Percentiles rank a stretch among this genome's conserved stretches.
phyloP scores from a whole-genome alignment of 37 sponge, comb jelly and placozoan genomes.

The Bolinopsis microptera region DNA sequence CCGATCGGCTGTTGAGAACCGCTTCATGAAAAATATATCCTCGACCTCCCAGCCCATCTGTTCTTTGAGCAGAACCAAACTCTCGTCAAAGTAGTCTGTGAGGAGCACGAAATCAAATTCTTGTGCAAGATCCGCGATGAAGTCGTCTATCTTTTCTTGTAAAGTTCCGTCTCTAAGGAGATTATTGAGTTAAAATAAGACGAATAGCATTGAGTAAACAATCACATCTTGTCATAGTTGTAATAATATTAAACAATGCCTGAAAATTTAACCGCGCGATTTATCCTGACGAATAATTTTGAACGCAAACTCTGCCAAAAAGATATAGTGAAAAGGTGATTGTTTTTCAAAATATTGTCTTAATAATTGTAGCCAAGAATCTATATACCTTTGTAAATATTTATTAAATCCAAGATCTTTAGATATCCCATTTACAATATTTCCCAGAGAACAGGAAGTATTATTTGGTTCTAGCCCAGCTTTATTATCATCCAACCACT shows the following conservation, averaged over 20 bases:
- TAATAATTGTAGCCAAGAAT: too few species aligned
- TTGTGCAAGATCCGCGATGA: neutral
- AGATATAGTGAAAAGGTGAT: too few species aligned
- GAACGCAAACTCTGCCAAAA: too few species aligned
- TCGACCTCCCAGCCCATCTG: constrained; percentile 10
- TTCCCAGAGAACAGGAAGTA: neutral
- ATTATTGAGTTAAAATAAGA: too few species aligned
- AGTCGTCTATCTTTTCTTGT: constrained; percentile 48
- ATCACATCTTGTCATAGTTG: too few species aligned
- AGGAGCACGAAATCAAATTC: constrained; percentile 26
- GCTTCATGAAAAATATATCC: constrained; percentile 49
- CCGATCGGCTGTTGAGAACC: constrained; percentile 8
- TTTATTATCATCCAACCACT: neutral
- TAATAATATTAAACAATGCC: too few species aligned
- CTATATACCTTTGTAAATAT: constrained; percentile 2
- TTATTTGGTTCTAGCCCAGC: neutral
- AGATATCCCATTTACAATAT: neutral
- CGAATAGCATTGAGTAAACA: too few species aligned
- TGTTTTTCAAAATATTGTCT: too few species aligned
- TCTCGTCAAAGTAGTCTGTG: constrained; percentile 41
- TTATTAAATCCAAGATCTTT: neutral
- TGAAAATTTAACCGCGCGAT: too few species aligned
- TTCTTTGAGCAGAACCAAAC: constrained; percentile 32
- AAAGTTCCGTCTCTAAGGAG: neutral
- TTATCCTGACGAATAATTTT: neutral